Percentiles rank a stretch among this genome's conserved stretches.
Conservation (phyloP, 2,113 vertebrate species). For the Andinoacara biseriatus region DNA sequence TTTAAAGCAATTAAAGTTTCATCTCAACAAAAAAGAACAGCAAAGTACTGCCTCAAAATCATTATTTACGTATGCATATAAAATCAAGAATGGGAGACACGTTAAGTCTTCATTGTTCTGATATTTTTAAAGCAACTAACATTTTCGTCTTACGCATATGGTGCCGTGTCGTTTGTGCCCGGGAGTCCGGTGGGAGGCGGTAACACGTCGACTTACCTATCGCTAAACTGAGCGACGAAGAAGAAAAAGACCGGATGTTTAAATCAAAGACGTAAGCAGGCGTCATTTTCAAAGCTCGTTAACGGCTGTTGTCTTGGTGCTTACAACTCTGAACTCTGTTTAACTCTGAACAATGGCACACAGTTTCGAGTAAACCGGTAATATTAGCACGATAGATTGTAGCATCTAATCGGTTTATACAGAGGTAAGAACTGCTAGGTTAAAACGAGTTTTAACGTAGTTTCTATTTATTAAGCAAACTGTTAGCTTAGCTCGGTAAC, state of each 20-base stretch:
- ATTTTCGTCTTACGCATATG: not conserved
- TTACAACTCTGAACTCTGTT: too few relatives aligned
- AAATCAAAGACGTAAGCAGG: not conserved
- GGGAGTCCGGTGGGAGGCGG: conserved; percentile 4
- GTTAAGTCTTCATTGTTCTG: not conserved
- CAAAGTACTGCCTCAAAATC: not conserved
- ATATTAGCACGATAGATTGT: not conserved
- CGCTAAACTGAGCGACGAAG: not conserved
- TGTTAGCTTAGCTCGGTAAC: not conserved
- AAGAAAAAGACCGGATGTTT: conserved; percentile 45
- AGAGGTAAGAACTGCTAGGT: conserved; percentile 9
- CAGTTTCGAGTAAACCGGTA: not conserved
- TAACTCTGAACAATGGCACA: not conserved
- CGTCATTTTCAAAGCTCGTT: conserved; percentile 73
- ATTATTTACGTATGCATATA: not conserved
- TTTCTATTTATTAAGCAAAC: not conserved
- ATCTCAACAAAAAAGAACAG: not conserved
- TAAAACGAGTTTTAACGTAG: not conserved
- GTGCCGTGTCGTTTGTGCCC: not conserved
- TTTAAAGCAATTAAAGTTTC: too few relatives aligned
- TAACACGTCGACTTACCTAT: rapidly evolving
- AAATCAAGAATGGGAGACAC: too few relatives aligned
- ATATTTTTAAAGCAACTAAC: not conserved
- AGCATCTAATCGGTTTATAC: not conserved
- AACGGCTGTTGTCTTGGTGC: conserved; percentile 68